phyloP scores from a whole-genome alignment of 2,888 invertebrate genomes.

The Chironomus riparius region DNA sequence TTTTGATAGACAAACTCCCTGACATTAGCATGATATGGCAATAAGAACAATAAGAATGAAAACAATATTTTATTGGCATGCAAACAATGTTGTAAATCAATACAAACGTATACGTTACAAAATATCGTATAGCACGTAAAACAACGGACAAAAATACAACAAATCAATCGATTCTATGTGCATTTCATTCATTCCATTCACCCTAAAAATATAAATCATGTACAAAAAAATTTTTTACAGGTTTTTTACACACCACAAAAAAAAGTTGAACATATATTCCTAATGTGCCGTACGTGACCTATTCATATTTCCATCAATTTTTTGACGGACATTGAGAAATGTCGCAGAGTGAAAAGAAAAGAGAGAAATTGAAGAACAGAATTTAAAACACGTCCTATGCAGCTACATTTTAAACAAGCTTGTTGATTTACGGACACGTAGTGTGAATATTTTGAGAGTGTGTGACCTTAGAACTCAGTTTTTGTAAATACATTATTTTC shows the following conservation, averaged over 20 bases:
- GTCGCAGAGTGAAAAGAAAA: not conserved
- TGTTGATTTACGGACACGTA: constrained; percentile 5
- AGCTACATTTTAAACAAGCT: not conserved
- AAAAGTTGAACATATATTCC: not conserved
- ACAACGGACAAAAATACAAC: not conserved
- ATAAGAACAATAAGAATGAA: no score
- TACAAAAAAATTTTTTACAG: not conserved
- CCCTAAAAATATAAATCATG: not conserved
- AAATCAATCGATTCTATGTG: not conserved
- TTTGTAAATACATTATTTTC: not conserved
- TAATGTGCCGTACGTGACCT: constrained; percentile 4
- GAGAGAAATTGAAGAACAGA: not conserved
- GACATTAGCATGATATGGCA: no score
- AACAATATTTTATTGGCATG: no score
- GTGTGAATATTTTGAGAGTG: not conserved
- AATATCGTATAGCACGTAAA: not conserved
- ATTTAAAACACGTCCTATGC: not conserved
- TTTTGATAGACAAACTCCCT: not conserved
- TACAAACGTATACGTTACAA: no score
- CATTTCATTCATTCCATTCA: not conserved
- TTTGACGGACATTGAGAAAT: not conserved
- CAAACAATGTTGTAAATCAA: no score
- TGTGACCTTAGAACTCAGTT: not conserved
- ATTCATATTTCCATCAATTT: constrained; percentile 4
- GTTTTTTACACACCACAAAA: not conserved